These are phyloP conservation scores for Myzus persicae DNA, from an alignment of 1,140 invertebrate species.

Conservation along the genomic window DNA sequence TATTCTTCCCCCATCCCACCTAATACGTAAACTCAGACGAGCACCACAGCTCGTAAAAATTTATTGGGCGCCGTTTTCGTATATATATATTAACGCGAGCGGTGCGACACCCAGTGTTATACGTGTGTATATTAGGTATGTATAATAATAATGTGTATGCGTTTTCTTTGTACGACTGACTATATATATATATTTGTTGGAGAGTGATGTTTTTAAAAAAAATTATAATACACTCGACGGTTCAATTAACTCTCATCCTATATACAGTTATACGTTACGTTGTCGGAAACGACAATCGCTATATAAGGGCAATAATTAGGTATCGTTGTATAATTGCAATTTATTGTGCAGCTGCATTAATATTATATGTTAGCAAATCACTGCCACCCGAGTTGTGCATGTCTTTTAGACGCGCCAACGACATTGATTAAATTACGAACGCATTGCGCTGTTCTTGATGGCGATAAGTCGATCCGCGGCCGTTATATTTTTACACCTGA, in stretches of 20 bases:
- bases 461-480: not conserved
- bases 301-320: not conserved
- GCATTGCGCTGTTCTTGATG: too few relatives aligned
- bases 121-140: not conserved
- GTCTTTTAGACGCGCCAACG: not conserved
- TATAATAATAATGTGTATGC: not conserved
- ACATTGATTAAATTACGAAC: not conserved
- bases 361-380: not conserved
- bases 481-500: not conserved
- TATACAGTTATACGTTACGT: not conserved
- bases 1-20: not conserved
- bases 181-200: not conserved
- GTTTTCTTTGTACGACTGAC: not conserved
- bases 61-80: constrained; percentile 43
- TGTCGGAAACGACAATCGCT: not conserved
- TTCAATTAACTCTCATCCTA: not conserved
- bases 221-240: not conserved
- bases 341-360: not conserved
- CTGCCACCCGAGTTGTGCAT: not conserved
- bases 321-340: not conserved
- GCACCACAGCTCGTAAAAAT: not conserved
- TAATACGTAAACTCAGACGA: not conserved
- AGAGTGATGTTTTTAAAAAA: not conserved
- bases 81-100: not conserved
- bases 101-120: not conserved